Evolutionary conservation across 2,797 vertebrate species (phyloP).

Genomic region (Emydoidea blandingii): DNA sequence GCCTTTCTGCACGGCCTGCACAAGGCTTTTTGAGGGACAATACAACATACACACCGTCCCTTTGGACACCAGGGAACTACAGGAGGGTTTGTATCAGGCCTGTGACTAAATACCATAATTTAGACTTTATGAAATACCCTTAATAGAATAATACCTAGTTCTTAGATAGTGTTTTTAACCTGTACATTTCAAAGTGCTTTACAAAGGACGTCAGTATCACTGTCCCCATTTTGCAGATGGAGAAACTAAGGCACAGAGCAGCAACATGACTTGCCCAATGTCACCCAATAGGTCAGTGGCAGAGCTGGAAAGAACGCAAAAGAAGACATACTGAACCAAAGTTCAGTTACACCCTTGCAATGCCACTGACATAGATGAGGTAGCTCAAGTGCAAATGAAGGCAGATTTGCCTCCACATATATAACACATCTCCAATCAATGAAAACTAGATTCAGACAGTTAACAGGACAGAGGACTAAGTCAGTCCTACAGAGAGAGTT

Average conservation of each 20-base stretch:
- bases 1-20: not conserved
- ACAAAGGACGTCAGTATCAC: not conserved
- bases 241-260: not conserved
- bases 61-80: rapidly evolving
- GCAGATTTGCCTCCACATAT: not conserved
- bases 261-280: not conserved
- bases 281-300: not conserved
- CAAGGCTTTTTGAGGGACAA: not conserved
- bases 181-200: not conserved
- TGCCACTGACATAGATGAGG: rapidly evolving
- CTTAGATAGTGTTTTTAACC: not conserved
- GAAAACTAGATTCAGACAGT: conserved; percentile 19
- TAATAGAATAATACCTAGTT: not conserved
- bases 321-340: not conserved
- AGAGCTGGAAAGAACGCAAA: not conserved
- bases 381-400: not conserved
- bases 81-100: not conserved
- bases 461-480: not conserved
- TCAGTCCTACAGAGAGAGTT: not conserved
- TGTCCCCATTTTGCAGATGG: not conserved
- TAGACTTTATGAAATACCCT: not conserved
- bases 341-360: rapidly evolving
- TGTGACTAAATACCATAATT: not conserved
- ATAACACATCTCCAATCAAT: not conserved
- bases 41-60: not conserved